phyloP scores from a whole-genome alignment of 2,888 invertebrate genomes.

The Ochropacha duplaris region DNA sequence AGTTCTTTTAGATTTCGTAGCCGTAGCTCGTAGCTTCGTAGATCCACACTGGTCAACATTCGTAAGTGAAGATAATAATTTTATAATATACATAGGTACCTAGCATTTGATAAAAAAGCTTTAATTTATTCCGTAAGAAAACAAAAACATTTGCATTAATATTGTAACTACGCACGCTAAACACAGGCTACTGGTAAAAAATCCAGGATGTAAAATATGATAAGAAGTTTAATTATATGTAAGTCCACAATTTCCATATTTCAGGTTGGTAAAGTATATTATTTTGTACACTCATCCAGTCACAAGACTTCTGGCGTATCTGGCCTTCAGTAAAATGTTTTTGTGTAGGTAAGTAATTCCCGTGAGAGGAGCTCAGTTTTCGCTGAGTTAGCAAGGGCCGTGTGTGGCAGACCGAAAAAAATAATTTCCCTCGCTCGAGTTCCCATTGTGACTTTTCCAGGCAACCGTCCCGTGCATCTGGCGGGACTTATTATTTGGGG shows the following conservation, averaged over 20 bases:
- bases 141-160: background rate
- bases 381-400: constrained; percentile 78
- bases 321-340: constrained; percentile 51
- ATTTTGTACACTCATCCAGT: background rate
- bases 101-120: no score
- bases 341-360: constrained; percentile 54
- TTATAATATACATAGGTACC: no score
- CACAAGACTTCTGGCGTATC: constrained; percentile 19
- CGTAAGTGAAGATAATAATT: background rate
- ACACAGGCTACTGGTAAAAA: background rate
- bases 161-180: background rate
- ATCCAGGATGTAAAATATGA: background rate
- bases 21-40: background rate
- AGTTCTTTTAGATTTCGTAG: background rate
- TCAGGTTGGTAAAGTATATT: background rate
- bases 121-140: no score
- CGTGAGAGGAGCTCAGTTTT: constrained; percentile 65
- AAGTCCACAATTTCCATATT: background rate
- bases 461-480: constrained; percentile 81
- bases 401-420: constrained; percentile 82
- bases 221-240: background rate
- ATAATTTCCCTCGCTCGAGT: constrained; percentile 80
- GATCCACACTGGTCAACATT: background rate
- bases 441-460: constrained; percentile 79
- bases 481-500: constrained; percentile 81